Percentiles rank a stretch among this genome's conserved stretches.
Evolutionary conservation across 2,888 invertebrate genomes (phyloP).

Genomic region (Chrysodeixis includens): DNA sequence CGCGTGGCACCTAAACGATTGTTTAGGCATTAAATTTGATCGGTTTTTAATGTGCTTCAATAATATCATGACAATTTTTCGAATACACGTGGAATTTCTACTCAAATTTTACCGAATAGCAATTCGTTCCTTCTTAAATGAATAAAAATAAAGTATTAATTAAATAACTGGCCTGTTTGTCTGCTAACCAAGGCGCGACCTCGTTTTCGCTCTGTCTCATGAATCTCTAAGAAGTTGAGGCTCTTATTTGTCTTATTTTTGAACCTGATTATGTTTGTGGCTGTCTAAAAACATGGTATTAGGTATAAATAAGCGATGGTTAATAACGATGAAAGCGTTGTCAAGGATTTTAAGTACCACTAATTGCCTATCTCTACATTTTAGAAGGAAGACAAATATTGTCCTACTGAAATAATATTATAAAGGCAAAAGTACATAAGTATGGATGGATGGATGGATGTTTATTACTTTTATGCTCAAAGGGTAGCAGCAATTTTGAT

Average conservation of each 20-base stretch:
- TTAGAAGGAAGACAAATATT: no score
- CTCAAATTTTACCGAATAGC: no score
- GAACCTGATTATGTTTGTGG: slow-evolving; percentile 30
- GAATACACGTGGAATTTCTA: neutral
- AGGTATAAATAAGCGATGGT: slow-evolving; percentile 23
- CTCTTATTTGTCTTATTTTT: slow-evolving; percentile 32
- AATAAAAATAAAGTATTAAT: slow-evolving; percentile 14
- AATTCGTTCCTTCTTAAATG: neutral
- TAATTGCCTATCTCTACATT: no score
- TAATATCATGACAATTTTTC: neutral
- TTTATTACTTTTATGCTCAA: no score
- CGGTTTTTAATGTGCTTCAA: neutral
- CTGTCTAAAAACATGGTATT: slow-evolving; percentile 38
- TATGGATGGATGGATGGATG: no score
- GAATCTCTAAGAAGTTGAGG: slow-evolving; percentile 31
- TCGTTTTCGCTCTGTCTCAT: slow-evolving; percentile 38
- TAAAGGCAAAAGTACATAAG: no score
- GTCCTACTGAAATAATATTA: no score
- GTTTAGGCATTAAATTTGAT: no score
- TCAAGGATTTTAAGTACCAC: no score
- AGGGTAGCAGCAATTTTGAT: no score
- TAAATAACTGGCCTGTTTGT: slow-evolving; percentile 25
- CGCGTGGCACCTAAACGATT: no score
- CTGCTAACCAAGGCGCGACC: slow-evolving; percentile 17
- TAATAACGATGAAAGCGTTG: no score